A percentile compares a stretch with the other conserved stretches of the same genome.
These are phyloP conservation scores for Minunthozetes semirufus DNA, from an alignment of 2,888 invertebrate genomes.

Conservation along the genomic window DNA sequence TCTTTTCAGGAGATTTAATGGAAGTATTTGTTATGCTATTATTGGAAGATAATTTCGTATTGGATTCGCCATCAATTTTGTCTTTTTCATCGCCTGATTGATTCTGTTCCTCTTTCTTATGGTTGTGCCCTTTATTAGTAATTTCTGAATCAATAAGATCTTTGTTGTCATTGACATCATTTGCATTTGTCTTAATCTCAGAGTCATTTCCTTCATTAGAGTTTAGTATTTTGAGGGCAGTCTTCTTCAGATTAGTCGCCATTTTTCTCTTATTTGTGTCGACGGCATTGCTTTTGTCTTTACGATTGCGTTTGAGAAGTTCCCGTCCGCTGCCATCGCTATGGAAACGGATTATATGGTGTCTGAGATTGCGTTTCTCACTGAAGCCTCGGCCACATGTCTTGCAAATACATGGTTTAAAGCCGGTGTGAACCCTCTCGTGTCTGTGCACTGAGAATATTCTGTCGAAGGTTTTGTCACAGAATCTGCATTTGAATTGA, in stretches of 20 bases:
- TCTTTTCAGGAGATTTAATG: background rate
- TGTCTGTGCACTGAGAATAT: slow-evolving; percentile 48
- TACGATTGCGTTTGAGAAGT: slow-evolving; percentile 39
- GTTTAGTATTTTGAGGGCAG: slow-evolving; percentile 15
- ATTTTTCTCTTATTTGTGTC: background rate
- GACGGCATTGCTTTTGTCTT: slow-evolving; percentile 36
- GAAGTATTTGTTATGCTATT: background rate
- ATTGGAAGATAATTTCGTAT: background rate
- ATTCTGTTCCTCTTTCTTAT: background rate
- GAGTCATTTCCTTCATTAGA: background rate
- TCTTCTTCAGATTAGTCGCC: slow-evolving; percentile 5
- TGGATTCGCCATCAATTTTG: background rate
- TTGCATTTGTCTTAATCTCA: background rate
- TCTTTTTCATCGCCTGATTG: background rate
- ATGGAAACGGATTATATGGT: slow-evolving; percentile 48
- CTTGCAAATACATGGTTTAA: slow-evolving; percentile 48
- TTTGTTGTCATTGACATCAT: background rate
- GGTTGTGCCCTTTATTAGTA: background rate
- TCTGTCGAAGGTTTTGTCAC: slow-evolving; percentile 48
- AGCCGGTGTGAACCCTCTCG: slow-evolving; percentile 49
- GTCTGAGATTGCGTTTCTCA: slow-evolving; percentile 48
- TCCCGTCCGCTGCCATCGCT: slow-evolving; percentile 43
- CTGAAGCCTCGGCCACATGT: slow-evolving; percentile 49
- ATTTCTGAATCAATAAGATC: background rate
- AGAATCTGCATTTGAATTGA: slow-evolving; percentile 45